A percentile compares a stretch with the other conserved stretches of the same genome.
Conservation (phyloP, 2,113 vertebrate genomes). For the Xerus inauris region DNA sequence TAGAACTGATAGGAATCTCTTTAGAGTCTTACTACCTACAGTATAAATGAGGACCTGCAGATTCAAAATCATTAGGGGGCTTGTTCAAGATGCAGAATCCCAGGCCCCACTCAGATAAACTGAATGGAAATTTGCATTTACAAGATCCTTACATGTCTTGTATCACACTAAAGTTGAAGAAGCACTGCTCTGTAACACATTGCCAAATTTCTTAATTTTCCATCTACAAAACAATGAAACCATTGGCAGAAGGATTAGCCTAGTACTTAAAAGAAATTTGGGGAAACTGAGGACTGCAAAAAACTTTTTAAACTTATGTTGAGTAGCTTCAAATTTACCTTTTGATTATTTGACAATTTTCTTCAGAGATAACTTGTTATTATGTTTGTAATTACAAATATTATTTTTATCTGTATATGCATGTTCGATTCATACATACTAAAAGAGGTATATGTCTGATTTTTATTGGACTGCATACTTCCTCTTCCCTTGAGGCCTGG, state of each 20-base stretch:
- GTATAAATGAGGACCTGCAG: fast-evolving
- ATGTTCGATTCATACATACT: neutral
- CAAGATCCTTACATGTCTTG: neutral
- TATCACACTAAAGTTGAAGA: neutral
- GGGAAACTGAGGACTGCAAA: neutral
- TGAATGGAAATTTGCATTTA: neutral
- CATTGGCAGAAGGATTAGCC: neutral
- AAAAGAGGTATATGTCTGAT: neutral
- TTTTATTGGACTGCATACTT: neutral
- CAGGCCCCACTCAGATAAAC: neutral
- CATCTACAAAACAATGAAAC: neutral
- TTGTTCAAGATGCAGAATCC: neutral
- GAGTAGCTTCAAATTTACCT: neutral
- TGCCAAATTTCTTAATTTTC: neutral
- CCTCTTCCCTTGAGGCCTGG: neutral
- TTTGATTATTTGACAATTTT: neutral
- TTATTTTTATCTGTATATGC: neutral
- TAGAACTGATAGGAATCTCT: neutral
- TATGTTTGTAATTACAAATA: neutral
- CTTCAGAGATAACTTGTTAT: neutral
- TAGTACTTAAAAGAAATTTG: neutral
- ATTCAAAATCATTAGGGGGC: no score
- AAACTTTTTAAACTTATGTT: neutral
- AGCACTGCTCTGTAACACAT: neutral
- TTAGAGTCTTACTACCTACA: neutral